phyloP scores from a whole-genome alignment of 1,140 invertebrate species.

The Zeugodacus cucurbitae region DNA sequence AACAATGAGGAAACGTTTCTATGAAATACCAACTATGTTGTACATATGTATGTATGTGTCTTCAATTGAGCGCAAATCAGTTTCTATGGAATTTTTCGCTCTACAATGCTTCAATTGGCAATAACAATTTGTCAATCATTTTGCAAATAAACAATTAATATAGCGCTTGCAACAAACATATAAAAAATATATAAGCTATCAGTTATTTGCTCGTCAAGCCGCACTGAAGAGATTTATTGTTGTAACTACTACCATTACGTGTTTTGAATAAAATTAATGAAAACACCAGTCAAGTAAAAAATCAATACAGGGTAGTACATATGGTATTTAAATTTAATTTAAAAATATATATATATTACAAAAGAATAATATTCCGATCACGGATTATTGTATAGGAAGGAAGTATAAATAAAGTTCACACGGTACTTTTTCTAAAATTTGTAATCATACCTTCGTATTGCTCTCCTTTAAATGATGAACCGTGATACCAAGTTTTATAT shows the following conservation, averaged over 20 bases:
- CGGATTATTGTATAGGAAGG: too few species aligned
- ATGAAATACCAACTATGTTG: background rate
- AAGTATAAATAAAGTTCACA: too few species aligned
- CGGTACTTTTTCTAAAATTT: too few species aligned
- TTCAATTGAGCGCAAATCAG: background rate
- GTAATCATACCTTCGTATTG: too few species aligned
- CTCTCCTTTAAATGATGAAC: too few species aligned
- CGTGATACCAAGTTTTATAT: too few species aligned
- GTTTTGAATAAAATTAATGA: background rate
- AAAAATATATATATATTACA: too few species aligned
- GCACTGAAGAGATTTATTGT: background rate
- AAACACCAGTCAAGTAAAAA: too few species aligned
- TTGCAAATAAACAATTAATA: background rate
- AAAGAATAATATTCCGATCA: too few species aligned
- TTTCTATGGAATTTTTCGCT: conserved; percentile 7
- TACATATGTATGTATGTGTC: background rate
- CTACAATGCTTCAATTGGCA: conserved; percentile 7
- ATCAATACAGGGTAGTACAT: too few species aligned
- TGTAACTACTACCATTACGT: background rate
- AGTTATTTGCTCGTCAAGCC: background rate
- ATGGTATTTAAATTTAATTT: too few species aligned
- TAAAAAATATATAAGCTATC: background rate
- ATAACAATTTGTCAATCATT: conserved; percentile 9
- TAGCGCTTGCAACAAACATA: background rate
- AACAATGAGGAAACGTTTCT: conserved; percentile 25